Conservation (phyloP, 2,888 invertebrate genomes). For the Caenorhabditis sp. region DNA sequence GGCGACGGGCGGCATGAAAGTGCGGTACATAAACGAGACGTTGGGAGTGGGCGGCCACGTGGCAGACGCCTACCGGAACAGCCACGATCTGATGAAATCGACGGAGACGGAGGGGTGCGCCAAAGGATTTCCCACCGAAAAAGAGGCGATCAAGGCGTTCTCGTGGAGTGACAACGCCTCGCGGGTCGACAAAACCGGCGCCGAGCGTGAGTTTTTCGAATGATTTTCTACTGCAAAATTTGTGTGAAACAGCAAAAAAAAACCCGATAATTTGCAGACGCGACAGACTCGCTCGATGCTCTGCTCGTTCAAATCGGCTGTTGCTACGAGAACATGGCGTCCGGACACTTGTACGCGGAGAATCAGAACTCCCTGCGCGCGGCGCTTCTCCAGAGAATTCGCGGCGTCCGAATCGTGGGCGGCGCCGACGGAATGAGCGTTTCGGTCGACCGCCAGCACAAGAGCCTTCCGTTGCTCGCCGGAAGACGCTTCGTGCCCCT, state of each 20-base stretch:
- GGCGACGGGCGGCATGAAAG: slow-evolving; percentile 73
- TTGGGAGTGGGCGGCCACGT: slow-evolving; percentile 51
- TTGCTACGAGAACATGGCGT: slow-evolving; percentile 75
- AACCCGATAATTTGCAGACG: slow-evolving; percentile 20
- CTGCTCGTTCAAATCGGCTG: slow-evolving; percentile 74
- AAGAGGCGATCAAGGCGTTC: slow-evolving; percentile 54
- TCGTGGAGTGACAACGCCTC: slow-evolving; percentile 59
- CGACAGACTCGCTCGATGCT: slow-evolving; percentile 65
- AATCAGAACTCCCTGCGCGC: no score
- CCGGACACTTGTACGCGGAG: slow-evolving; percentile 71
- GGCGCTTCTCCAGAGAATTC: slow-evolving; percentile 32
- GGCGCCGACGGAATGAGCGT: slow-evolving; percentile 46
- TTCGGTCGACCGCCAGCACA: slow-evolving; percentile 43
- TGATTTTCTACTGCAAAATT: no score
- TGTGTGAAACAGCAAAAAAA: neutral
- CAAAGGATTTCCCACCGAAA: slow-evolving; percentile 59
- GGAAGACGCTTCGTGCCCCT: slow-evolving; percentile 51
- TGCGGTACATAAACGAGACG: slow-evolving; percentile 64
- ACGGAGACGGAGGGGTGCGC: slow-evolving; percentile 59
- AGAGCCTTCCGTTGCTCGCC: slow-evolving; percentile 25
- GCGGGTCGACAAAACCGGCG: slow-evolving; percentile 43
- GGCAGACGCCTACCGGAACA: slow-evolving; percentile 51
- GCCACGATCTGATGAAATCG: slow-evolving; percentile 58
- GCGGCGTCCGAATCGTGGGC: slow-evolving; percentile 52
- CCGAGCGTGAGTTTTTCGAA: slow-evolving; percentile 36